Conservation (phyloP, 2,797 vertebrate genomes). For the Epinephelus awoara region DNA sequence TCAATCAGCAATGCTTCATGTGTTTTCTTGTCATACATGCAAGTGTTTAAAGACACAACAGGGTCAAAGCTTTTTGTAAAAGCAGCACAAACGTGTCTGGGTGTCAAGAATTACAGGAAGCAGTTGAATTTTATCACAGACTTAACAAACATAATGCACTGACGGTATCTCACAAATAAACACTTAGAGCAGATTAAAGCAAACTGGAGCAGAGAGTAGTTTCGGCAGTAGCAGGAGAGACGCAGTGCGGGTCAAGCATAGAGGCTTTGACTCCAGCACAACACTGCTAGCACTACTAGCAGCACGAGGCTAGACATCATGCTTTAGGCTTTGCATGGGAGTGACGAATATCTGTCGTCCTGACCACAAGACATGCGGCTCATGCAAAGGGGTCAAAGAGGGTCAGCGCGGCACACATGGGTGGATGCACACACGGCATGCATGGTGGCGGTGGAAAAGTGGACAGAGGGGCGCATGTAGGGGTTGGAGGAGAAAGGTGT, state of each 20-base stretch:
- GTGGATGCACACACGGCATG: slow-evolving; percentile 72
- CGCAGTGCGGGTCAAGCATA: slow-evolving; percentile 16
- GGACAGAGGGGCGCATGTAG: slow-evolving; percentile 20
- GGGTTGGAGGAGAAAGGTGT: slow-evolving; percentile 13
- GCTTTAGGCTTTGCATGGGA: slow-evolving; percentile 39
- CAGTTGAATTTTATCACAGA: slow-evolving; percentile 22
- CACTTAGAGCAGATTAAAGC: slow-evolving; percentile 9
- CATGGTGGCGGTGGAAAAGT: slow-evolving; percentile 57
- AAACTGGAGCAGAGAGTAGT: neutral
- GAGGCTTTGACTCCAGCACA: slow-evolving; percentile 15
- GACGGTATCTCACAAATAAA: slow-evolving; percentile 24
- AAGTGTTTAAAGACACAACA: neutral
- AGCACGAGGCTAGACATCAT: slow-evolving; percentile 38
- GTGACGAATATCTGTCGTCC: slow-evolving; percentile 36
- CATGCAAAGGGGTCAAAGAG: slow-evolving; percentile 83
- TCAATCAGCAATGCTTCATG: neutral
- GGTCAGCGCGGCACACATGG: slow-evolving; percentile 57
- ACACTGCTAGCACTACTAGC: slow-evolving; percentile 16
- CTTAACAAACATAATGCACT: slow-evolving; percentile 28
- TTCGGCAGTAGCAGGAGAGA: slow-evolving; percentile 39
- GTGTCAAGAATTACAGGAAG: slow-evolving; percentile 14
- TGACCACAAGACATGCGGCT: slow-evolving; percentile 77
- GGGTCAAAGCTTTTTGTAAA: neutral
- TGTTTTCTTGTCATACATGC: slow-evolving; percentile 20
- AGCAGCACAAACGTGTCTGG: neutral